Evolutionary conservation across 2,113 vertebrate genomes (phyloP).

Genomic region (Maccullochella peelii): DNA sequence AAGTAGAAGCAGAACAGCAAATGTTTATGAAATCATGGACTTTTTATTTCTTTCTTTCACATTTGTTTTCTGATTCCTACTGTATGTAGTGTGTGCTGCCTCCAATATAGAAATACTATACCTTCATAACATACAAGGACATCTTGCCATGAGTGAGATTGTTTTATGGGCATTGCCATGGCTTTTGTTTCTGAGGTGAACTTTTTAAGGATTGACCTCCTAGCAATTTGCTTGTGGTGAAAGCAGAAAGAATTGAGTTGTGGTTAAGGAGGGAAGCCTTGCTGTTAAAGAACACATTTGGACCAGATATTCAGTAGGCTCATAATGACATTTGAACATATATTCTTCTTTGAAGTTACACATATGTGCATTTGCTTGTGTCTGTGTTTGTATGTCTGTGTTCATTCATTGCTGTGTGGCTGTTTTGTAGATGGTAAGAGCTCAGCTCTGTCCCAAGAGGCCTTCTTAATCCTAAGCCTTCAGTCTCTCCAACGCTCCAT

Average conservation of each 20-base stretch:
- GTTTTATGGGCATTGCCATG: background rate
- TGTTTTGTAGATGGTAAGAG: background rate
- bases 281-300: background rate
- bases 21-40: no score
- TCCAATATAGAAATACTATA: background rate
- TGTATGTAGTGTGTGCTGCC: background rate
- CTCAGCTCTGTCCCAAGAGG: background rate
- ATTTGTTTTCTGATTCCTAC: background rate
- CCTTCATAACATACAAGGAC: conserved; percentile 15
- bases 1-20: background rate
- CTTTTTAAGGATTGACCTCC: background rate
- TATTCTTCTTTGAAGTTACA: background rate
- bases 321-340: background rate
- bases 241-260: background rate
- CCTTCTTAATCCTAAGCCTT: conserved; percentile 11
- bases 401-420: background rate
- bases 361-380: background rate
- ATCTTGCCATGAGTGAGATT: background rate
- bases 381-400: background rate
- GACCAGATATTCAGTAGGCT: background rate
- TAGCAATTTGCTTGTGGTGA: background rate
- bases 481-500: background rate
- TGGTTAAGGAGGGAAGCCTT: background rate
- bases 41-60: background rate
- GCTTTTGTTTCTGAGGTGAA: background rate